Conservation (phyloP, 2,113 vertebrate species). For the Gymnarchus niloticus region DNA sequence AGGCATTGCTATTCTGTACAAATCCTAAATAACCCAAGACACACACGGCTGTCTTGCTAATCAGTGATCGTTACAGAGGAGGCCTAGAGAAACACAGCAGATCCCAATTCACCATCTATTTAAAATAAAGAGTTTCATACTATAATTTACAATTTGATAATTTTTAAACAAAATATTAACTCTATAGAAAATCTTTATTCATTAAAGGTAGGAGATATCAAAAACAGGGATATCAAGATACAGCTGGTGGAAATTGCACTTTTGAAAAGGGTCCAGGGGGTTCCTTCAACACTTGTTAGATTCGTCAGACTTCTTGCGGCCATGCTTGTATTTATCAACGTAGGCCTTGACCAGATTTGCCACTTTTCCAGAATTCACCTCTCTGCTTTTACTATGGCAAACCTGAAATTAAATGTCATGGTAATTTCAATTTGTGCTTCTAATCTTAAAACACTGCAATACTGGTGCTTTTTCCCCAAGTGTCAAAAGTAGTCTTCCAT, state of each 20-base stretch:
- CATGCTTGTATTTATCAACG: constrained; percentile 95
- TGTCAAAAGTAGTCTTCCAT: neutral
- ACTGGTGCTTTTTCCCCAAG: neutral
- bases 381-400: constrained; percentile 95
- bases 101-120: constrained; percentile 51
- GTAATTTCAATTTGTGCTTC: too few relatives aligned
- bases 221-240: constrained; percentile 70
- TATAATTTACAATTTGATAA: constrained; percentile 62
- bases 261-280: constrained; percentile 58
- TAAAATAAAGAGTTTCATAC: constrained; percentile 65
- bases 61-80: constrained; percentile 44
- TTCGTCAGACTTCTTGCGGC: constrained; percentile 75
- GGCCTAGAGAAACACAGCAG: constrained; percentile 45
- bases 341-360: constrained; percentile 95
- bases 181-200: constrained; percentile 71
- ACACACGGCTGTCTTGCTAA: constrained; percentile 46
- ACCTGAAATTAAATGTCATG: constrained; percentile 70
- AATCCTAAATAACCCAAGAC: constrained; percentile 55
- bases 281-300: constrained; percentile 38
- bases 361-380: constrained; percentile 94
- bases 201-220: constrained; percentile 71
- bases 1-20: constrained; percentile 59
- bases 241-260: constrained; percentile 86
- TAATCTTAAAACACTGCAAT: too few relatives aligned
- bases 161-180: constrained; percentile 65